Percentiles rank a stretch among this genome's conserved stretches.
Conservation (phyloP, 2,113 vertebrate genomes). For the Ameiurus melas region DNA sequence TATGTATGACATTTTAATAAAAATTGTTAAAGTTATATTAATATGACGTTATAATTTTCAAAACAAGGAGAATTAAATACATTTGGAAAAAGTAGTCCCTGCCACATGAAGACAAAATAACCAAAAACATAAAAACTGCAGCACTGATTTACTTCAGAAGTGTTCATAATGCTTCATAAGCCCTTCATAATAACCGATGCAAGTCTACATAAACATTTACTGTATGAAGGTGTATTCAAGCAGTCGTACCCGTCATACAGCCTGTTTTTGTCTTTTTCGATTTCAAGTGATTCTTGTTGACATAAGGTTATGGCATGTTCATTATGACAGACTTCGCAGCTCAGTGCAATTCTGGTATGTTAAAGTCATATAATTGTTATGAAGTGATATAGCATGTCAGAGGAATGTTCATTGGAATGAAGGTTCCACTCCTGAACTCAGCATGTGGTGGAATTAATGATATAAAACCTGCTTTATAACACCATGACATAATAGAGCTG, state of each 20-base stretch:
- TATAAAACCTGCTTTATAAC: background rate
- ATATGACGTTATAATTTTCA: background rate
- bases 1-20: background rate
- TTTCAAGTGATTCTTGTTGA: no score
- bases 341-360: no score
- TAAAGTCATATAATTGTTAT: background rate
- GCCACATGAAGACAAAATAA: no score
- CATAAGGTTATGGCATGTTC: no score
- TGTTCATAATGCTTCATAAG: background rate
- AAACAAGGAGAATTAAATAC: no score
- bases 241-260: no score
- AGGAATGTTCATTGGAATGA: background rate
- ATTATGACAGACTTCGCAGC: no score
- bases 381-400: background rate
- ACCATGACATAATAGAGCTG: background rate
- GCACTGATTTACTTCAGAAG: background rate
- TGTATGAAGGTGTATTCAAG: background rate
- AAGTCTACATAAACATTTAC: no score
- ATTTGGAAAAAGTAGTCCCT: no score
- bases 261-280: no score
- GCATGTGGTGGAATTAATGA: no score
- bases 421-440: background rate
- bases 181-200: no score
- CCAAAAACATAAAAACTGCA: background rate
- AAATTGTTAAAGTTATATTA: background rate